Base-by-base conservation (phyloP, 2,888 invertebrate genomes). In the Rhaphigaster nebulosa region DNA sequence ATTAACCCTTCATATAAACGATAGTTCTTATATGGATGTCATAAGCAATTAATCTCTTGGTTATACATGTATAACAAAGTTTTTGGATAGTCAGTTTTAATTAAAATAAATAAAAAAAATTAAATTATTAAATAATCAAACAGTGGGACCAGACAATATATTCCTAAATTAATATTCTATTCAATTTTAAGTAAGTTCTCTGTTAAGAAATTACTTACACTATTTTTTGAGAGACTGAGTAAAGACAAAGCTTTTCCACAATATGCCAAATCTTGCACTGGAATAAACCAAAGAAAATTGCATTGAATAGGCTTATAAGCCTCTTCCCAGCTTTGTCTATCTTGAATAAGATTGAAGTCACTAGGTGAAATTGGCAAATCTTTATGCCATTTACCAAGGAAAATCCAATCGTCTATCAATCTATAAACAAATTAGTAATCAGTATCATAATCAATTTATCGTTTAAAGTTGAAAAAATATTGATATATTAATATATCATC, bases 331-430 rank as follows among this genome's bases (percentile, higher is more conserved):
- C 52, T 80, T 52, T 45, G 29, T 34, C 80, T 65, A 20, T 90
- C 90, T 26, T 80, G 10, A n/a, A 90, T 76, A 50, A 52, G 50
- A 18, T 54, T 54, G 70, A 80, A 50, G 50, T 70, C 70, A 34
- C 80, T n/a, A 0, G 80, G 80, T 50, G 90, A 34, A 18, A 90
- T 29, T 45, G 70, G 90, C 29, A 90, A 54, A 50, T 90, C 90
- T 90, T 50, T 76, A 80, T 90, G 70, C 90, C 90, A 90, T 70
- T 80, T 90, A 13, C 90, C 80, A 23, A 76, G 50, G 45, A 90
- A 90, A 50, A 90, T 54, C 90, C 90, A 90, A 90, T 90, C 90
- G 23, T 90, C 90, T 38, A 90, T 52, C 29, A 90, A 80, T 50
- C 90, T 90, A 50, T 10, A 56, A 88, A 88, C 26, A 45, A 84